Base-by-base conservation (phyloP, 1,140 invertebrate species). In the Rhopalosiphum maidis region DNA sequence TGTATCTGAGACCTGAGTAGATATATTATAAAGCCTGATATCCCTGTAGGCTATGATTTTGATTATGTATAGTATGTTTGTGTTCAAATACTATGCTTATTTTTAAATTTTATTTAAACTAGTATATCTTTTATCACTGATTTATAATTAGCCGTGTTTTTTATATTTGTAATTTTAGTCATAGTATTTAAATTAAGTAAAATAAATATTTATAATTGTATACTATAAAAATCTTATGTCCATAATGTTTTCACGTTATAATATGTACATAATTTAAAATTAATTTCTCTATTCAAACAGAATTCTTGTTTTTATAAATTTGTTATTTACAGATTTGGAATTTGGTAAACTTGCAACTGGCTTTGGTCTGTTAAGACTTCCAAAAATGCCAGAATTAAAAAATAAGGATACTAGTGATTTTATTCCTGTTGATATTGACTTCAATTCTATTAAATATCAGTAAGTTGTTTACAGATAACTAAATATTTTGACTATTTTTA, bases 321-420 rank as follows among this genome's bases (percentile, higher is more conserved):
- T 94, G 60, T 87, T 94, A 91, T 94, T 94, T 95, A 94, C 95
- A 96, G 98, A 99, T 95, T 95, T 99, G 11, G 97, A 99, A 94
- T 96, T 99, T 94, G 98, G 97, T 37, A 96, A 97, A 94, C 96
- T 99, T 90, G 99, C 98, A 0, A 97, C 96, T 90, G 97, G 97
- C 91, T 99, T 98, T 96, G 99, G 98, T 3, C 96, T 99, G 6
- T 94, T 99, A 22, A 97, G 97, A 95, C 95, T 99, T 94, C 99
- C 99, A 1, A 97, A 97, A 95, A 99, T 99, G 99, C 98, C 99
- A 0, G 99, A 99, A 96, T 95, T 99, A 0, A 98, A 97, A 95
- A 96, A 96, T 68, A 96, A 96, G 93, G 96, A 97, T 94, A 95
- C 96, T 2, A 95, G 96, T 21, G 96, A 96, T 94, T 99, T 99